A percentile compares a stretch with the other conserved stretches of the same genome.
Evolutionary conservation across 2,888 invertebrate genomes (phyloP).

Genomic region (Polydrusus cervinus): DNA sequence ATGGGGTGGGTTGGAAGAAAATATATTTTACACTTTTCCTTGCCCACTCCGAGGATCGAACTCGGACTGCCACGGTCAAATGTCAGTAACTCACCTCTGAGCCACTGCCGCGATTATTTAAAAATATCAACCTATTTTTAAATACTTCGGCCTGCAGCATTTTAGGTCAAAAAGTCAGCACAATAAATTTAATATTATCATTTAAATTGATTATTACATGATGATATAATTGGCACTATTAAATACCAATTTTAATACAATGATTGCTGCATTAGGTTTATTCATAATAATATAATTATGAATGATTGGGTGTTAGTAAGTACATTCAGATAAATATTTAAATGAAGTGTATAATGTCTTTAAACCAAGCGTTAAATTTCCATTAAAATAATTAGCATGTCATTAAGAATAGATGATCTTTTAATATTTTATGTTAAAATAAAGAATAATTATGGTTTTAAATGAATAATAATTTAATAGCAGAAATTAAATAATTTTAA

Average conservation of each 20-base stretch:
- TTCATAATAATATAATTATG: constrained; percentile 28
- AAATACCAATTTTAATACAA: constrained; percentile 13
- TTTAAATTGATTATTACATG: not conserved
- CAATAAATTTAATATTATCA: not conserved
- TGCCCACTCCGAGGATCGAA: no score
- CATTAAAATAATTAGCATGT: constrained; percentile 15
- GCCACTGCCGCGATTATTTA: no score
- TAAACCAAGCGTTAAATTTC: constrained; percentile 38
- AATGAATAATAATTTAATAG: constrained; percentile 8
- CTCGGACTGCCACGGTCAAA: no score
- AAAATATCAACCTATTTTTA: no score
- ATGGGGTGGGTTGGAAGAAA: no score
- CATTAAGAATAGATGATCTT: constrained; percentile 35
- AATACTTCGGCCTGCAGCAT: not conserved
- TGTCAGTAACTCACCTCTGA: no score
- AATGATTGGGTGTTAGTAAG: constrained; percentile 17
- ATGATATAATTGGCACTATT: constrained; percentile 2
- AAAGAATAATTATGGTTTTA: constrained; percentile 24
- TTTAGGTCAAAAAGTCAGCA: not conserved
- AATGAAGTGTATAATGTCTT: constrained; percentile 31
- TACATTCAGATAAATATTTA: constrained; percentile 10
- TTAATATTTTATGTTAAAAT: constrained; percentile 13
- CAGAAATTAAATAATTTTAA: no score
- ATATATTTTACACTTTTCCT: no score
- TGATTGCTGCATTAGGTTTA: constrained; percentile 9